A percentile compares a stretch with the other conserved stretches of the same genome.
phyloP scores from a whole-genome alignment of 2,888 invertebrate genomes.

The Dysmachus trigonus region DNA sequence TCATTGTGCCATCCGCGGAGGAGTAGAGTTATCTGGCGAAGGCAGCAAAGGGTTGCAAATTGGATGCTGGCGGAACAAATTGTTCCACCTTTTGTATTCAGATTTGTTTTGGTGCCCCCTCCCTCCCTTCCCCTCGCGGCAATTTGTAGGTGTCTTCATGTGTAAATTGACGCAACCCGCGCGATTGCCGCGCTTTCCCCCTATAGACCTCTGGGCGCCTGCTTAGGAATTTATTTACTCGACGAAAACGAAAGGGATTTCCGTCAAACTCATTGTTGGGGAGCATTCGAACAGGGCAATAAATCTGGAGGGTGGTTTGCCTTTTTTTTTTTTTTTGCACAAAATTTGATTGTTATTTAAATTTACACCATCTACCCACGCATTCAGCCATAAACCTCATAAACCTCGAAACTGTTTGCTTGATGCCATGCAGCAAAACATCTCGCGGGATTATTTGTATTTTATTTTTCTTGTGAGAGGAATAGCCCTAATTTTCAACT shows the following conservation, averaged over 20 bases:
- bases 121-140: no score
- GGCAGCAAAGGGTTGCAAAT: constrained; percentile 20
- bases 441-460: neutral
- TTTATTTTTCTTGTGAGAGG: neutral
- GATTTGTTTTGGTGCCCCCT: neutral
- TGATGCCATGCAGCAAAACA: neutral
- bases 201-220: neutral
- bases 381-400: neutral
- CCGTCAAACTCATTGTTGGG: neutral
- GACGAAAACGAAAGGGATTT: constrained; percentile 15
- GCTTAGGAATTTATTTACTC: neutral
- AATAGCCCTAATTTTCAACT: neutral
- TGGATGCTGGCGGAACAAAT: neutral
- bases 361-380: neutral
- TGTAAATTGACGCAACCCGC: neutral
- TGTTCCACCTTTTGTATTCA: neutral
- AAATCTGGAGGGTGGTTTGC: neutral
- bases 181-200: neutral
- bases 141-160: constrained; percentile 10
- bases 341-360: constrained; percentile 28
- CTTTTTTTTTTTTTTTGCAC: neutral
- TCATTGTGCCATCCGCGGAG: neutral
- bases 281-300: neutral
- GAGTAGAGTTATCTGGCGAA: neutral
- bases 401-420: neutral